Evolutionary conservation across 2,797 vertebrate genomes (phyloP), one percentile per base, ranked within the genome.

Genomic region (Psittacula echo): DNA sequence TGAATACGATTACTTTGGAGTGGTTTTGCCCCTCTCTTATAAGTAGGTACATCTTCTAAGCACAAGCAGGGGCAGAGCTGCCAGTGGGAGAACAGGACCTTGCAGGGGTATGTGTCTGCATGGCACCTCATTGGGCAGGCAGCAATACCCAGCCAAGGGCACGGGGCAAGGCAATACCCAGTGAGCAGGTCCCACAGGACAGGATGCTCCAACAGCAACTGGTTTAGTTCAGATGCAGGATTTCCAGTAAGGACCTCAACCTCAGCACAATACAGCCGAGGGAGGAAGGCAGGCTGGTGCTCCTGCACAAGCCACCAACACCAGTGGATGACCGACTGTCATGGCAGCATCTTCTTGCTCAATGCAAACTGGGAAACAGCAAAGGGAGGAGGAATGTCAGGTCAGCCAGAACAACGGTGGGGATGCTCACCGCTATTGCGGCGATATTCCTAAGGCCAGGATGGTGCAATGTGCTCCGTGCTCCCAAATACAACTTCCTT

Each of bases 181-280:
- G 11, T 5, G 2, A 27, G 15, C 12, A 67, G 27, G 44, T 50
- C 24, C 79, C 8, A 1, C 0, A 1, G 76, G 37, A 42, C 17
- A 17, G 50, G 83, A n/a, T 1, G 47, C 60, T 76, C 54, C 89
- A 21, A 41, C 4, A 4, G 17, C 16, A 5, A 13, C 47, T 15
- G 75, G 27, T 26, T 61, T 32, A 29, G 60, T 81, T 70, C 44
- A 10, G 19, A 14, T 0, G 1, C n/a, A 1, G 5, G 0, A 2
- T 16, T 50, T 6, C 47, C 77, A 64, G 22, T 1, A 6, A 32
- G 79, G 16, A 14, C 34, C 68, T 66, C 61, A 10, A 14, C 17
- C 17, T 37, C 19, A 2, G 13, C 5, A 8, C 30, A 21, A 71
- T 47, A 22, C 11, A 10, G 58, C 81, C 10, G 3, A 15, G 71